Conservation (phyloP, 2,113 vertebrate genomes). For the Nyctibius bracteatus region DNA sequence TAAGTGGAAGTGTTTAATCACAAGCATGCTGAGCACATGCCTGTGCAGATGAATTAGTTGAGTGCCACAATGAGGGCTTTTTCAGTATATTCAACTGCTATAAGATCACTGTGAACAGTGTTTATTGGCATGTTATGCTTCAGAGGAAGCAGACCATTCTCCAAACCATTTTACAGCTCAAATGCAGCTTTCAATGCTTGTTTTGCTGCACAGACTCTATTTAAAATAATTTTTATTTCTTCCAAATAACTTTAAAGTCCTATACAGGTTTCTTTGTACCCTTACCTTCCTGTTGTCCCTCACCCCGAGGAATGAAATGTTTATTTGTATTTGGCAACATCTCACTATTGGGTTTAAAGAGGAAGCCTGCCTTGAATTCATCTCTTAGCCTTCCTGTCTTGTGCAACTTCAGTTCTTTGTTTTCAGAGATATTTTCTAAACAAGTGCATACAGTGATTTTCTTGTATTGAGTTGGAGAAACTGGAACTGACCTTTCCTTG, state of each 20-base stretch:
- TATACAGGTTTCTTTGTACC: background rate
- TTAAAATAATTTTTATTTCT: too few species aligned
- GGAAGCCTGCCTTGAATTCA: background rate
- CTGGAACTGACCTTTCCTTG: background rate
- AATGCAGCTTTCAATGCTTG: background rate
- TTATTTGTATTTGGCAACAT: background rate
- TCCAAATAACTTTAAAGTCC: background rate
- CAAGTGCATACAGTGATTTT: background rate
- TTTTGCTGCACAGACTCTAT: background rate
- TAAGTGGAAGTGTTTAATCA: background rate
- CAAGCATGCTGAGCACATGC: accelerated
- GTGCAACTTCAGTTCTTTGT: background rate
- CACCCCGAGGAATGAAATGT: accelerated
- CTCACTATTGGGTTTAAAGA: background rate
- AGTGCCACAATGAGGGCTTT: background rate
- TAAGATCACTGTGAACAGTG: background rate
- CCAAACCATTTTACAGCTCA: background rate
- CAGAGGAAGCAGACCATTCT: background rate
- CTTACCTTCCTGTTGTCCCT: background rate
- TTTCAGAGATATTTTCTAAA: background rate
- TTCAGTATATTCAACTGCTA: background rate
- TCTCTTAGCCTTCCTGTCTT: background rate
- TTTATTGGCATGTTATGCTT: background rate
- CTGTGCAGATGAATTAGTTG: background rate
- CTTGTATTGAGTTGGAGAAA: background rate